These are phyloP conservation scores for Ciconia nigra DNA, from an alignment of 2,797 vertebrate species.

Conservation along the genomic window DNA sequence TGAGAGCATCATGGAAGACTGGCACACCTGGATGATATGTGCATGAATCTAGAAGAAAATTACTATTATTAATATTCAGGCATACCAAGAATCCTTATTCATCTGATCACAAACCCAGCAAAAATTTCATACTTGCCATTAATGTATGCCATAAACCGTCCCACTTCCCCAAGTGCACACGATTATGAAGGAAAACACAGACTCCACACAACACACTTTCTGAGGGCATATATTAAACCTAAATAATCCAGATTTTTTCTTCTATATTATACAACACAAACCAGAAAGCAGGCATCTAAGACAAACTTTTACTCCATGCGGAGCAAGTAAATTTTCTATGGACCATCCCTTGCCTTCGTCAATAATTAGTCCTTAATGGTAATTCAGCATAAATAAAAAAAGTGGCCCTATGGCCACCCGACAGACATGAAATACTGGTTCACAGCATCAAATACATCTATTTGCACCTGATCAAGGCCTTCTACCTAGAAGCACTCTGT, in stretches of 20 bases:
- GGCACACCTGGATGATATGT: conserved; percentile 95
- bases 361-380: neutral
- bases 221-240: neutral
- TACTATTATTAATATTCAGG: neutral
- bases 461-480: neutral
- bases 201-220: neutral
- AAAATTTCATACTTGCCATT: neutral
- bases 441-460: neutral
- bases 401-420: fast-evolving
- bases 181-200: neutral
- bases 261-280: neutral
- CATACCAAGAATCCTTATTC: neutral
- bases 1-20: conserved; percentile 96
- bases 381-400: neutral
- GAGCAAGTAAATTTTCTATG: neutral
- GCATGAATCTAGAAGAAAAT: conserved; percentile 81
- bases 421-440: neutral
- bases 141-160: neutral
- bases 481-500: neutral
- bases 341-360: neutral
- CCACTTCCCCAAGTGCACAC: neutral
- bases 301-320: neutral
- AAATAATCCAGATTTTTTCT: neutral
- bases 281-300: neutral
- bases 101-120: neutral